Conservation (phyloP, 2,888 invertebrate species). For the Cantharis lateralis region DNA sequence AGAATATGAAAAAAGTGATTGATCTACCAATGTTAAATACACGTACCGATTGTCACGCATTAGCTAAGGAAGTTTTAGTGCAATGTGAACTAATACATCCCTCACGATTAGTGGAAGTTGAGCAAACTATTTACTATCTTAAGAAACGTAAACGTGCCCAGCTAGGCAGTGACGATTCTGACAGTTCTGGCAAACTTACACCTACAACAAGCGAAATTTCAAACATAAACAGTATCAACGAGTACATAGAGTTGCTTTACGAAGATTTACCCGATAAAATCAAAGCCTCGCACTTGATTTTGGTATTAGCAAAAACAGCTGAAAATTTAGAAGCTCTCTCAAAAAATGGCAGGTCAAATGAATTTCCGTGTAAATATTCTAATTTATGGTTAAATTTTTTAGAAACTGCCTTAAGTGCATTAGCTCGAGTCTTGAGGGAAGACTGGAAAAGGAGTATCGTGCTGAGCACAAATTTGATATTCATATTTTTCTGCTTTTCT, state of each 20-base stretch:
- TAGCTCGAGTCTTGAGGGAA: constrained; percentile 93
- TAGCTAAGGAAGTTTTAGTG: constrained; percentile 84
- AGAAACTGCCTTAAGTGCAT: constrained; percentile 93
- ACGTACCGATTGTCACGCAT: constrained; percentile 75
- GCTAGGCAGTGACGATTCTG: constrained; percentile 35
- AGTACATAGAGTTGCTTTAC: constrained; percentile 94
- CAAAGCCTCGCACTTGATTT: constrained; percentile 86
- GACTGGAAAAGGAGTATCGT: constrained; percentile 98
- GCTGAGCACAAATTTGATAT: constrained; percentile 93
- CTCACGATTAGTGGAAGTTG: constrained; percentile 80
- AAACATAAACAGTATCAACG: constrained; percentile 84
- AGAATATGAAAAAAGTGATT: constrained; percentile 68
- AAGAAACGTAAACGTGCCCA: constrained; percentile 72
- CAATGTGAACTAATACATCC: constrained; percentile 86
- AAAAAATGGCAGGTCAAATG: constrained; percentile 75
- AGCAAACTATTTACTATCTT: constrained; percentile 85
- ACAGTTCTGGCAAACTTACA: constrained; percentile 28
- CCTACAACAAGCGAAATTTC: constrained; percentile 60
- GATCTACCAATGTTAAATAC: constrained; percentile 79
- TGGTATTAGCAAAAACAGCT: constrained; percentile 89
- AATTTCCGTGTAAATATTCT: not conserved
- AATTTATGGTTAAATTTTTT: constrained; percentile 45
- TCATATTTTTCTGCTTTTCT: constrained; percentile 97
- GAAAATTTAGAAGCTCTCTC: constrained; percentile 93
- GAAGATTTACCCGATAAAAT: constrained; percentile 94